Base-by-base conservation (phyloP, 2,113 vertebrate genomes). In the Penelope pileata region DNA sequence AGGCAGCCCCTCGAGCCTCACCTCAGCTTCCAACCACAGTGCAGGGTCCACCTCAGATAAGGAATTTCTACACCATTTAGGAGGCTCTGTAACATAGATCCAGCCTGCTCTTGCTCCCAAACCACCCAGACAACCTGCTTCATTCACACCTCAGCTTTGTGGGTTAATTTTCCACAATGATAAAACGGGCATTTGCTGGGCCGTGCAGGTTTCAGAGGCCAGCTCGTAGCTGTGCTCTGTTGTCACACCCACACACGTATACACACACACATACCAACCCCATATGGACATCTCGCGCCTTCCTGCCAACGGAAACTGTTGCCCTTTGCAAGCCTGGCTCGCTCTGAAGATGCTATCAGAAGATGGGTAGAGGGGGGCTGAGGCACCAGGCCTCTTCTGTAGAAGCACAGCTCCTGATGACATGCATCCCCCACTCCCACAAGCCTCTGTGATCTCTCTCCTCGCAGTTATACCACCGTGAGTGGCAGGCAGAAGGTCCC, bases 291-390 rank as follows among this genome's bases (percentile, higher is more conserved):
- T 53, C 51, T 90, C 69, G 93, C 36, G 8, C 90, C 76, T 88
- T 86, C 90, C 83, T 93, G 83, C 74, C 88, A 88, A 5, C 8
- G 88, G 96, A 97, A 97, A 97, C 83, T 3, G 4, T 88, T 93
- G 86, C 91, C 69, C 92, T 97, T 96, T 96, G 53, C 56, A 48
- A 88, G 86, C 64, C 56, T 51, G n/a, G 40, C 45, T 90, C 1
- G 0, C 69, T 81, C 79, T 93, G 76, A 90, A 94, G 95, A 95
- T 93, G 85, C 48, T 94, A 78, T 96, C 95, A 95, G 88, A 47
- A 91, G 87, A 72, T 94, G 59, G 59, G 91, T 86, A 92, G 84
- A 85, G 40, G 30, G 36, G 50, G 54, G 58, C 42, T 76, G 66
- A 68, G 60, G 60, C 17, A 67, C 48, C 76, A 86, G 62, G 30